Evolutionary conservation across 2,888 invertebrate species (phyloP).

Genomic region (Pilophorus perplexus): DNA sequence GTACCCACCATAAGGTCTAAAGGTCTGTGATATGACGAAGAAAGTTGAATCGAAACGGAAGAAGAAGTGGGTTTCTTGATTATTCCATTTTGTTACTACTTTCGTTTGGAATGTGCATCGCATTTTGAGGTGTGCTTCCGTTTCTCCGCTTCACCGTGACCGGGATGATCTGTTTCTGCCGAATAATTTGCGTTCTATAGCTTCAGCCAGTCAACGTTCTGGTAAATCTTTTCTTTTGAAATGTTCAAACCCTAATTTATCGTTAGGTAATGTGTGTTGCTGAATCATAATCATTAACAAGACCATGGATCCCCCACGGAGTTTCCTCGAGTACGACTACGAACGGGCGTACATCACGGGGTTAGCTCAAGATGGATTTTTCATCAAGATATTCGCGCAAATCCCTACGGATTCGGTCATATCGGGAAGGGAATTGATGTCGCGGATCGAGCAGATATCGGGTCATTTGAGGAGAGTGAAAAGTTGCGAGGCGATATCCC

Average conservation of each 20-base stretch:
- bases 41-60: not conserved
- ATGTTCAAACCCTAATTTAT: not conserved
- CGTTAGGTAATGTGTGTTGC: not conserved
- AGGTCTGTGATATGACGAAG: not conserved
- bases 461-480: conserved; percentile 18
- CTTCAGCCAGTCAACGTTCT: conserved; percentile 6
- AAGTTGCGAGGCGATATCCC: conserved; percentile 11
- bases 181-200: conserved; percentile 1
- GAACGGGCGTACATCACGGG: conserved; percentile 1
- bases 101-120: not conserved
- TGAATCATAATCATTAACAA: not conserved
- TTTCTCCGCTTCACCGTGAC: too few species aligned
- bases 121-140: too few species aligned
- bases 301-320: conserved; percentile 15
- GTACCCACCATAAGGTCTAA: too few species aligned
- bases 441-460: conserved; percentile 25
- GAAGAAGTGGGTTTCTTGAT: not conserved
- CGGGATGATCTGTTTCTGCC: not conserved
- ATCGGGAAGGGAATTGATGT: not conserved
- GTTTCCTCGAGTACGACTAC: conserved; percentile 19
- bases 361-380: conserved; percentile 23
- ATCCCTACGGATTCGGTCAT: conserved; percentile 11
- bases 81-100: not conserved
- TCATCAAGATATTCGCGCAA: conserved; percentile 31
- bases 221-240: not conserved